Conservation (phyloP, 2,888 invertebrate species). For the Merodon equestris region DNA sequence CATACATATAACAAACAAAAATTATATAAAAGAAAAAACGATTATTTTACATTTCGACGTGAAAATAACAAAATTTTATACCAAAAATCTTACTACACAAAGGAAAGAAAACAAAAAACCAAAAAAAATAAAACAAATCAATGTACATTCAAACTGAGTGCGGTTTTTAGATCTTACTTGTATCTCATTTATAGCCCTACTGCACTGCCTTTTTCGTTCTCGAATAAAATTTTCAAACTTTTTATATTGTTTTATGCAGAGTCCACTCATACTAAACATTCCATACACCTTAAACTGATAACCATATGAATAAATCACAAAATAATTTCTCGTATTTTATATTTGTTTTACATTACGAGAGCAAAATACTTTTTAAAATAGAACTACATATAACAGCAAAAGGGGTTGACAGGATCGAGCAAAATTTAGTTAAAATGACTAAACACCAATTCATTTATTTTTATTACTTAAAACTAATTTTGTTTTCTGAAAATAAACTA, state of each 20-base stretch:
- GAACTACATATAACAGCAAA: background rate
- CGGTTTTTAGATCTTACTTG: background rate
- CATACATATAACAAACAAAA: constrained; percentile 26
- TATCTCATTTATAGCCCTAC: too few species aligned
- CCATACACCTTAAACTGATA: constrained; percentile 1
- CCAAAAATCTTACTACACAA: constrained; percentile 8
- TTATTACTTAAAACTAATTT: constrained; percentile 9
- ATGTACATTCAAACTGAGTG: background rate
- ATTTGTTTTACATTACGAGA: background rate
- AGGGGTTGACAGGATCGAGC: constrained; percentile 33
- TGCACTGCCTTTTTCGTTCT: background rate
- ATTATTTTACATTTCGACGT: constrained; percentile 28
- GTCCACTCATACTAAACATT: background rate
- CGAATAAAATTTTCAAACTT: background rate
- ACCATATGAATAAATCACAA: background rate
- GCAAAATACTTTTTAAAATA: constrained; percentile 1
- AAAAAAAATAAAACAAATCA: constrained; percentile 8
- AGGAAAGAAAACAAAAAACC: too few species aligned
- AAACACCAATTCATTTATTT: background rate
- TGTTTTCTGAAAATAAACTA: constrained; percentile 17
- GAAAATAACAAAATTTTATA: constrained; percentile 28
- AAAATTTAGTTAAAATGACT: constrained; percentile 9
- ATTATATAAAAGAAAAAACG: too few species aligned
- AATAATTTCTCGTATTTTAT: too few species aligned
- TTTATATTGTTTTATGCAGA: background rate